Evolutionary conservation across 2,113 vertebrate genomes (phyloP), one percentile per base, ranked within the genome.

Genomic region (Platichthys stellatus): DNA sequence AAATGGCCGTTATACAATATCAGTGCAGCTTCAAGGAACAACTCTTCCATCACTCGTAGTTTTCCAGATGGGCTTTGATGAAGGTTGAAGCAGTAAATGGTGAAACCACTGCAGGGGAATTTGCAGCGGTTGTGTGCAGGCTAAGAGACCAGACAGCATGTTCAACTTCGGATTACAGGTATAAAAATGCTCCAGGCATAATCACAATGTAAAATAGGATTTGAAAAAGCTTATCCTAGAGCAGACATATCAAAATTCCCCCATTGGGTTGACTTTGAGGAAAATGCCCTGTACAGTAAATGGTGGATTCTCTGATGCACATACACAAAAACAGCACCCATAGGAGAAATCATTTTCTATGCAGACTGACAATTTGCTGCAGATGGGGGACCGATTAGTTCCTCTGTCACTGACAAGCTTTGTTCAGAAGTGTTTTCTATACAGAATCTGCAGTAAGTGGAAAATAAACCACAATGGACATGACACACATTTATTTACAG

Each of bases 371-470:
- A 45, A 57, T 63, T 20, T 28, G 35, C 67, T 59, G 35, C 56
- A 63, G 60, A 69, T 62, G 51, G 38, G 45, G 57, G 31, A 35
- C 17, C 66, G 63, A n/a, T 31, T 49, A 24, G 40, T 51, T 69
- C 17, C 38, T 62, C 56, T 51, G 38, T 76, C 49, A 51, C 40
- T 74, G 71, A 63, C 28, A 31, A 31, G 31, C 68, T 60, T 54
- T 38, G 28, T 23, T 21, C 67, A 62, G 9, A 67, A 21, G 45
- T 26, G 57, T 18, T 26, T 62, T 57, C 26, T 14, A 18, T 66
- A 28, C 24, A 68, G 68, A 47, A 54, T 5, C 1, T 56, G 23
- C 72, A 31, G 31, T 31, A 31, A 31, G 31, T 31, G 31, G 31
- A 31, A 31, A 31, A 75, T 20, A 23, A 81, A 75, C 24, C 43